Evolutionary conservation across 1,140 invertebrate genomes (phyloP).

Genomic region (Neomicropteryx cornuta): DNA sequence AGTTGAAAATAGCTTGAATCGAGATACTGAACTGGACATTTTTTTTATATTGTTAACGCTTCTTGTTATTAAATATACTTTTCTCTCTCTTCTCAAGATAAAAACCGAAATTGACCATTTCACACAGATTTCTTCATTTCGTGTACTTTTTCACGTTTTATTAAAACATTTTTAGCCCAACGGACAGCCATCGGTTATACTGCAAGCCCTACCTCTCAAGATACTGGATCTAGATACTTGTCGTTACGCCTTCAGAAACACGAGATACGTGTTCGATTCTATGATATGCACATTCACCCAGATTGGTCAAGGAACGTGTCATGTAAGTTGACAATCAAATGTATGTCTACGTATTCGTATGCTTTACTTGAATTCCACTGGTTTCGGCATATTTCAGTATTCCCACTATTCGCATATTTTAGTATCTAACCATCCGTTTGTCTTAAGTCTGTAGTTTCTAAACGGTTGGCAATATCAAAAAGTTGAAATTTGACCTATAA

Average conservation of each 20-base stretch:
- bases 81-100: too few relatives aligned
- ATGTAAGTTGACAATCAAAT: slow-evolving; percentile 31
- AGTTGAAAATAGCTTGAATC: too few relatives aligned
- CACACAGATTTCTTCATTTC: too few relatives aligned
- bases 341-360: neutral
- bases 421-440: neutral
- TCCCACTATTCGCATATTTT: too few relatives aligned
- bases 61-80: too few relatives aligned
- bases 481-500: neutral
- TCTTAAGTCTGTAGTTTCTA: neutral
- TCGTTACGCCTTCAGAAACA: slow-evolving; percentile 27
- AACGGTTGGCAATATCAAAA: neutral
- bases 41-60: too few relatives aligned
- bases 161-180: too few relatives aligned
- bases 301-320: slow-evolving; percentile 43
- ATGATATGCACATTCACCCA: slow-evolving; percentile 44
- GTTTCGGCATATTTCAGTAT: too few relatives aligned
- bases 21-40: too few relatives aligned
- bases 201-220: slow-evolving; percentile 22
- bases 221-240: slow-evolving; percentile 28
- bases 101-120: too few relatives aligned
- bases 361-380: neutral
- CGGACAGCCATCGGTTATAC: too few relatives aligned
- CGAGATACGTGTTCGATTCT: slow-evolving; percentile 21
- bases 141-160: too few relatives aligned